A percentile compares a stretch with the other conserved stretches of the same genome.
Conservation (phyloP, 2,797 vertebrate genomes). For the Xenopus petersii region DNA sequence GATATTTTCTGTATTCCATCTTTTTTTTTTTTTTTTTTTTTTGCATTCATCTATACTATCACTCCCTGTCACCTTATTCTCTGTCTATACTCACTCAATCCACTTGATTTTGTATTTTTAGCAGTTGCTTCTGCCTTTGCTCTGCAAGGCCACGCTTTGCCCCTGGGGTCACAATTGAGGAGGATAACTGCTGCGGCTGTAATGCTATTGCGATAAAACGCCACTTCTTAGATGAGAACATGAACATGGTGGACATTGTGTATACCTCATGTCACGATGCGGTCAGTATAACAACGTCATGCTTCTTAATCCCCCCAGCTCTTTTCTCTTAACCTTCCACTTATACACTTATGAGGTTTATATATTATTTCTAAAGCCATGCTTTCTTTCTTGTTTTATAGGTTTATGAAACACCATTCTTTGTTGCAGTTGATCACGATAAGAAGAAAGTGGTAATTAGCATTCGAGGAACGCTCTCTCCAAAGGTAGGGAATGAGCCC, state of each 20-base stretch:
- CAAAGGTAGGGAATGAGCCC: constrained; percentile 74
- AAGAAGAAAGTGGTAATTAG: constrained; percentile 98
- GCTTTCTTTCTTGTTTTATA: constrained; percentile 52
- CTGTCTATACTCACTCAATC: fast-evolving
- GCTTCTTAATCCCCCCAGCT: constrained; percentile 5
- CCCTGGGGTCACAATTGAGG: constrained; percentile 91
- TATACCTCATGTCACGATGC: constrained; percentile 98
- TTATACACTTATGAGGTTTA: too few relatives aligned
- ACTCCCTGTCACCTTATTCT: not conserved
- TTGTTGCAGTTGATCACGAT: constrained; percentile 94
- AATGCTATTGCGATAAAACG: constrained; percentile 94
- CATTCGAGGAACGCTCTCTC: constrained; percentile 93
- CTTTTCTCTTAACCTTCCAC: too few relatives aligned
- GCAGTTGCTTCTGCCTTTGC: constrained; percentile 78
- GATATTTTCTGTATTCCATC: too few relatives aligned
- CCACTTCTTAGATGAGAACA: constrained; percentile 93
- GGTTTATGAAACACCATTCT: constrained; percentile 98
- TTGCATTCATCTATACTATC: not conserved
- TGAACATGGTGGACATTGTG: constrained; percentile 94
- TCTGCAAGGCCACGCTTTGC: constrained; percentile 84
- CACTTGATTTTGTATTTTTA: not conserved
- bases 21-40: too few relatives aligned
- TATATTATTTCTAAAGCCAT: too few relatives aligned
- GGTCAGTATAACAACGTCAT: constrained; percentile 67
- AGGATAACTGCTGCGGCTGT: constrained; percentile 96